These are phyloP conservation scores for Vulpes ferrilata DNA, from an alignment of 2,113 vertebrate genomes.

Conservation along the genomic window DNA sequence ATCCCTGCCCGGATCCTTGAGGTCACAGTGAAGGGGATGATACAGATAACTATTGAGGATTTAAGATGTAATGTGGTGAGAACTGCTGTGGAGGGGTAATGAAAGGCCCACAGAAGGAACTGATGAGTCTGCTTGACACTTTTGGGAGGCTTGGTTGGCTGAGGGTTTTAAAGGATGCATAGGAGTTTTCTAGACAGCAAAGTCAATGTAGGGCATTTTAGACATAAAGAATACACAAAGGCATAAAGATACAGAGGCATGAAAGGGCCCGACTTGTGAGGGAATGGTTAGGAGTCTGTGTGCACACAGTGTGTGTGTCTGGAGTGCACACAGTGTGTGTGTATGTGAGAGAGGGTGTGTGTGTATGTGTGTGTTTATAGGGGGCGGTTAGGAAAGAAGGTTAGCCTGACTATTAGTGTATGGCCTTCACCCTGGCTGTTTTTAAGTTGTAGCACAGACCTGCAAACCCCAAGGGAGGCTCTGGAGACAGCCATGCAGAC, in stretches of 20 bases:
- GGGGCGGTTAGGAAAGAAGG: not conserved
- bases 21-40: not conserved
- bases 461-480: not conserved
- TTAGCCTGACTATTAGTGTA: not conserved
- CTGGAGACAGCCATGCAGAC: not conserved
- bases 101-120: not conserved
- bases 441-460: not conserved
- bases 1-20: not conserved
- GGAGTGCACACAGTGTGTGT: not conserved
- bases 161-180: slow-evolving; percentile 43
- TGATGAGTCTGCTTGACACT: not conserved
- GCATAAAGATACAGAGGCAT: not conserved
- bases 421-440: not conserved
- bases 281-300: not conserved
- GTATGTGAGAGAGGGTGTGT: not conserved
- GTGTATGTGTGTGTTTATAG: not conserved
- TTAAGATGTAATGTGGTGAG: accelerated
- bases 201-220: not conserved
- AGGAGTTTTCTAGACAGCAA: slow-evolving; percentile 44
- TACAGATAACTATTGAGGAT: too few relatives aligned
- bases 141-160: not conserved
- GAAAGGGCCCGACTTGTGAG: not conserved
- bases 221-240: not conserved
- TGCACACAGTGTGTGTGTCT: not conserved
- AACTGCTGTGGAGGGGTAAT: accelerated